Base-by-base conservation (phyloP, 2,113 vertebrate species). In the Alexandromys fortis region DNA sequence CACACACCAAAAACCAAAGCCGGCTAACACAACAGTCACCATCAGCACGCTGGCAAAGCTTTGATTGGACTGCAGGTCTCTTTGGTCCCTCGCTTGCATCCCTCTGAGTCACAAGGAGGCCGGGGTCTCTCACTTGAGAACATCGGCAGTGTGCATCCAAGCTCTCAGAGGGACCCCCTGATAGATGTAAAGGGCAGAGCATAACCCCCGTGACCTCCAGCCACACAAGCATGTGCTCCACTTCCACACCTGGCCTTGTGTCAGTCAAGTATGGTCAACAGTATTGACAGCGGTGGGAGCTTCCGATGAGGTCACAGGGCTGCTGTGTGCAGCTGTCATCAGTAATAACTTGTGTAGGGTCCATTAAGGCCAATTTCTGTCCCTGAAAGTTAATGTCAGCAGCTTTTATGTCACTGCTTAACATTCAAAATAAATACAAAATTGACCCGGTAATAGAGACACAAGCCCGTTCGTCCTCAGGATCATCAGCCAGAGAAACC, bases 291-390 rank as follows among this genome's bases (percentile, higher is more conserved):
- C 67, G 91, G 97, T 94, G 95, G 95, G 98, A 97, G 94, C 98
- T 98, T 98, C 97, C 97, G 96, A 97, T 49, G 94, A 98, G 98
- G 98, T 98, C 98, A 97, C 96, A 90, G 97, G 58, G 75, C 98
- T 90, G 86, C 67, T 97, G 97, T 97, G 96, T 97, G 94, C 98
- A 97, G 94, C 95, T 98, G 97, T 96, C 98, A 98, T 98, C 98
- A 96, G 97, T 94, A 98, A 98, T 97, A 98, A 98, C 97, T 97
- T 98, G 98, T 98, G 98, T 98, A 97, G 97, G 91, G 35, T 95
- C 98, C 98, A 98, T 99, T 98, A 98, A 98, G 97, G 97, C 77
- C 94, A 98, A 90, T 97, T 98, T 98, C 97, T 98, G 72, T 96
- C 97, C 97, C 96, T 81, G 94, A 98, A 98, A 96, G 97, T 98